Evolutionary conservation across 2,888 invertebrate genomes (phyloP), one percentile per base, ranked within the genome.

Genomic region (Archips crataeganus): DNA sequence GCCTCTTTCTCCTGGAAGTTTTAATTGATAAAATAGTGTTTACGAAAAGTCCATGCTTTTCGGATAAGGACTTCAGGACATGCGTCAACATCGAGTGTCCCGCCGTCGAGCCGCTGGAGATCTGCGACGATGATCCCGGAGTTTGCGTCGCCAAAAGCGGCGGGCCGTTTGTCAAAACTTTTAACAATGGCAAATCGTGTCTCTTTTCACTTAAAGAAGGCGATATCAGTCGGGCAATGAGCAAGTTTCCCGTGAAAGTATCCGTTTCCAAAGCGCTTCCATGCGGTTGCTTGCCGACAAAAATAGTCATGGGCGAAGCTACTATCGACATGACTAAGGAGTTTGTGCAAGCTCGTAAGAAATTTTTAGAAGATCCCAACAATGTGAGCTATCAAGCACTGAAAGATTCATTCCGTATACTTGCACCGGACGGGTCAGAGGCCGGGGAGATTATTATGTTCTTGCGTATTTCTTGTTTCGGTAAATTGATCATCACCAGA

Each of bases 111-210:
- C 93, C 95, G 0, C 82, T 96, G 15, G 95, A 95, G 77, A 95
- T 96, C 75, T 95, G 95, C 84, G 96, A 96, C 79, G 95, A 96
- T 75, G 95, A 96, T 67, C 87, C 91, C 2, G 92, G 93, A 61
- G 81, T 85, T 49, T 92, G 93, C 75, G 74, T 81, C 5, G 86
- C 87, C 10, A 90, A 86, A 63, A 90, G 89, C 62, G 92, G 90
- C 6, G 90, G 90, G 23, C 90, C 91, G 0, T 92, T 90, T 71
- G 84, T 90, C 0, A 95, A 94, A 80, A 86, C 91, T 0, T 95
- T 96, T 72, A 96, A 95, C 81, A 96, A 93, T 78, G 96, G 96
- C 39, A 96, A 96, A 85, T 96, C 96, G 0, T 96, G 96, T 79
- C 87, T 96, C n/a, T 96, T 96, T 81, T 96, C 96, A 0, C 85